Evolutionary conservation across 2,113 vertebrate species (phyloP).

Genomic region (Lipophrys pholis): DNA sequence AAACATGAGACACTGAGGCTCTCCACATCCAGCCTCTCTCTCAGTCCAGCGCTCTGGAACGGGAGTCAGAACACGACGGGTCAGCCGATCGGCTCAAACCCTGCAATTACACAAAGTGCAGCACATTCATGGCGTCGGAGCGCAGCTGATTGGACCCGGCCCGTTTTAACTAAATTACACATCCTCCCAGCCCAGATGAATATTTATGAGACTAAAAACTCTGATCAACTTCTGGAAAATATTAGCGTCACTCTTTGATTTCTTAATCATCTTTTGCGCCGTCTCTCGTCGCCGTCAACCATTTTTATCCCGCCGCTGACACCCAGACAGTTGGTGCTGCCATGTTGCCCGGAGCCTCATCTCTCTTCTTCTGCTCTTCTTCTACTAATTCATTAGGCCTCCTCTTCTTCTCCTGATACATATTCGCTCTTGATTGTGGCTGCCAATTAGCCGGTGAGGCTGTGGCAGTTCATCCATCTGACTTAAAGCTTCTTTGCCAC

Average conservation of each 20-base stretch:
- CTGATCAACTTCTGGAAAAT: conserved; percentile 27
- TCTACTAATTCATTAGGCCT: conserved; percentile 59
- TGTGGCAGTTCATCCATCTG: conserved; percentile 79
- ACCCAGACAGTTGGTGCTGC: conserved; percentile 62
- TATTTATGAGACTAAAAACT: conserved; percentile 22
- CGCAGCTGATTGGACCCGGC: not conserved
- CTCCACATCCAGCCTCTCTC: no score
- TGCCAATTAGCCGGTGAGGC: conserved; percentile 72
- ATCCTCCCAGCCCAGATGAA: not conserved
- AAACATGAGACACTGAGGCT: no score
- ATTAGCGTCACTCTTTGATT: conserved; percentile 27
- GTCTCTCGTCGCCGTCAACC: conserved; percentile 38
- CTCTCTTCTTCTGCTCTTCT: conserved; percentile 60
- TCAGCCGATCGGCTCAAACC: not conserved
- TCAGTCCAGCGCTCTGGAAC: no score
- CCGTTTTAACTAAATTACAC: not conserved
- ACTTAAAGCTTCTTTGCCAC: conserved; percentile 80
- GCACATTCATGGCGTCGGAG: no score
- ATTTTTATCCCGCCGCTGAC: conserved; percentile 49
- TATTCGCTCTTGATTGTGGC: conserved; percentile 70
- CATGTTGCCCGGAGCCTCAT: conserved; percentile 55
- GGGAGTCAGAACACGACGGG: no score
- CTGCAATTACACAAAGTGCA: conserved; percentile 12
- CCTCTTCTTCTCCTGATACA: conserved; percentile 66
- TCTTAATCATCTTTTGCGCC: conserved; percentile 43